These are phyloP conservation scores for Alfaro cultratus DNA, from an alignment of 2,797 vertebrate species.

Conservation along the genomic window DNA sequence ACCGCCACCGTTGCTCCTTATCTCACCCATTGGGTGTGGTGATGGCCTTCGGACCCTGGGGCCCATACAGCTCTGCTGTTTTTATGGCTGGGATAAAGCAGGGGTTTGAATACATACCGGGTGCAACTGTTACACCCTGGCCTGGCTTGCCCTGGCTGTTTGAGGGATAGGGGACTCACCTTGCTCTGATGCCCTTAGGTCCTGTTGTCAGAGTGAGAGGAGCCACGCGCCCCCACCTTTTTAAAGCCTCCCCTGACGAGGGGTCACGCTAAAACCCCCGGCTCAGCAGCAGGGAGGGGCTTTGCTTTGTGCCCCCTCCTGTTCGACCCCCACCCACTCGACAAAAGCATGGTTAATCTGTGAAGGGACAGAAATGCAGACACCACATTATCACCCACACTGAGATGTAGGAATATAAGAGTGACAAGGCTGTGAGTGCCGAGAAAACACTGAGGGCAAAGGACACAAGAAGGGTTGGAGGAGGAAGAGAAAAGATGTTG, in stretches of 20 bases:
- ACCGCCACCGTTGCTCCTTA: constrained; percentile 8
- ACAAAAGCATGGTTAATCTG: constrained; percentile 81
- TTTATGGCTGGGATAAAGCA: background rate
- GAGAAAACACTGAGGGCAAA: constrained; percentile 21
- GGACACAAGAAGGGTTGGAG: background rate
- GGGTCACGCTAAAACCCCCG: constrained; percentile 82
- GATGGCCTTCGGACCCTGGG: constrained; percentile 20
- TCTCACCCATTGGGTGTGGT: constrained; percentile 31
- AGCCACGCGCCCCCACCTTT: constrained; percentile 80
- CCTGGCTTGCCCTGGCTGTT: constrained; percentile 25
- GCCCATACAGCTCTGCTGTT: constrained; percentile 18
- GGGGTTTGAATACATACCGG: constrained; percentile 19
- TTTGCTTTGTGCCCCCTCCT: background rate
- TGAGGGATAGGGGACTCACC: constrained; percentile 78
- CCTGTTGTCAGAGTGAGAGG: constrained; percentile 82
- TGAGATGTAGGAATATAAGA: constrained; percentile 18
- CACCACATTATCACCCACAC: constrained; percentile 73
- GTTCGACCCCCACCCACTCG: constrained; percentile 23
- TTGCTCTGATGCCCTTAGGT: constrained; percentile 79
- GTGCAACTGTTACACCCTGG: constrained; percentile 25
- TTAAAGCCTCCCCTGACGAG: constrained; percentile 90
- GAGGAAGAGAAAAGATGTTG: background rate
- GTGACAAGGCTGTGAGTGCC: constrained; percentile 3
- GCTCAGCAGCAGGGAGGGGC: constrained; percentile 87
- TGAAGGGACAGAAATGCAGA: constrained; percentile 83